These are phyloP conservation scores for Caenorhabditis panamensis DNA, from an alignment of 2,888 invertebrate species.

Conservation along the genomic window DNA sequence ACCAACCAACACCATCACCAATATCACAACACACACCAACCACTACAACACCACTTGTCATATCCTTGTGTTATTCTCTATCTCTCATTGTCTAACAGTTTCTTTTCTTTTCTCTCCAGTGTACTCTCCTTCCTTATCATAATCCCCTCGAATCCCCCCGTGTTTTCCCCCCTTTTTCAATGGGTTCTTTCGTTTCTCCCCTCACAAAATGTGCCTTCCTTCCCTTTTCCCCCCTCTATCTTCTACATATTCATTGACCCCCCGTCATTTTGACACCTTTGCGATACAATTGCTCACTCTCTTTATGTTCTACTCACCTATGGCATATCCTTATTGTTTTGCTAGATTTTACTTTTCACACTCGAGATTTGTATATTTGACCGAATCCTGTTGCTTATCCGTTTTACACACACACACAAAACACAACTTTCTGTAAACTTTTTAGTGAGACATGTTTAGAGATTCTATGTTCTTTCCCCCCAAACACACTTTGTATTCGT, in stretches of 20 bases:
- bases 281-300: neutral
- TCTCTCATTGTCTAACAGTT: conserved; percentile 2
- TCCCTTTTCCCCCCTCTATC: neutral
- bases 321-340: neutral
- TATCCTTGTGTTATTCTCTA: neutral
- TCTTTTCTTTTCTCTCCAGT: neutral
- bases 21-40: conserved; percentile 32
- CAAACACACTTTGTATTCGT: conserved; percentile 31
- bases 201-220: conserved; percentile 40
- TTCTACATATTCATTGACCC: too few species aligned
- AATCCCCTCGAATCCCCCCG: conserved; percentile 3
- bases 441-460: conserved; percentile 37
- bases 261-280: neutral
- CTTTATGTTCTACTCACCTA: neutral
- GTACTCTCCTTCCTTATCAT: conserved; percentile 7
- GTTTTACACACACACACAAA: too few species aligned
- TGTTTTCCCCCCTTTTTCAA: conserved; percentile 13
- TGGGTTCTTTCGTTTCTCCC: conserved; percentile 19
- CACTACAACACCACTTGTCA: neutral
- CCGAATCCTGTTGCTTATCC: neutral
- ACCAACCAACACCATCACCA: conserved; percentile 48
- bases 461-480: neutral
- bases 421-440: neutral
- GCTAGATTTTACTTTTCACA: neutral
- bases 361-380: neutral